Base-by-base conservation (phyloP, 2,797 vertebrate genomes). In the Siniperca obscura region DNA sequence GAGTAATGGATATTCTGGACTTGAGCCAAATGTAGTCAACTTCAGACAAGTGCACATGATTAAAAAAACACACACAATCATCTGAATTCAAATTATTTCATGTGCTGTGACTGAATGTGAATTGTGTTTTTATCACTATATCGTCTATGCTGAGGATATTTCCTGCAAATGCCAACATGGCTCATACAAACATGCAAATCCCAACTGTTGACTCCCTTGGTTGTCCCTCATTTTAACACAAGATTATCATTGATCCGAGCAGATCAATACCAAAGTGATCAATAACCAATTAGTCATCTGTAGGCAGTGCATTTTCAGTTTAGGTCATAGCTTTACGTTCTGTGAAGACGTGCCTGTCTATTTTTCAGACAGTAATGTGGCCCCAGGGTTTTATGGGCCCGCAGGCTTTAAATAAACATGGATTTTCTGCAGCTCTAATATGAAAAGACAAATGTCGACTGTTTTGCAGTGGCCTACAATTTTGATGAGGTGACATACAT, bases 251-350 rank as follows among this genome's bases (percentile, higher is more conserved):
- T 89, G 70, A 92, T 86, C 25, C 16, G 2, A 36, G 7, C 48
- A 69, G 38, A 85, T 91, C 83, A 66, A 78, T 89, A 62, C 10
- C 10, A 56, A 38, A 19, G 44, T 68, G 57, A 88, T 88, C 86
- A 84, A 87, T 90, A 89, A 75, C 21, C 64, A 83, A 66, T 88
- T 70, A 79, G 5, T 66, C 53, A 80, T 86, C 17, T 76, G 60
- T 46, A 22, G 56, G 3, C 30, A 25, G 42, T 70, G 17, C 1
- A 3, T 79, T 83, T 81, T 60, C 17, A 70, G 13, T 59, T 61
- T 34, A 27, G 56, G 60, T 52, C 21, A 34, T n/a, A 14, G 30
- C 27, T 81, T 72, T 40, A 17, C 61, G 21, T 36, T 52, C 4
- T 38, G 21, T 52, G n/a, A 34, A 57, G 25, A 80, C 44, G 53